Conservation (phyloP, 2,888 invertebrate genomes). For the Monochamus alternatus region DNA sequence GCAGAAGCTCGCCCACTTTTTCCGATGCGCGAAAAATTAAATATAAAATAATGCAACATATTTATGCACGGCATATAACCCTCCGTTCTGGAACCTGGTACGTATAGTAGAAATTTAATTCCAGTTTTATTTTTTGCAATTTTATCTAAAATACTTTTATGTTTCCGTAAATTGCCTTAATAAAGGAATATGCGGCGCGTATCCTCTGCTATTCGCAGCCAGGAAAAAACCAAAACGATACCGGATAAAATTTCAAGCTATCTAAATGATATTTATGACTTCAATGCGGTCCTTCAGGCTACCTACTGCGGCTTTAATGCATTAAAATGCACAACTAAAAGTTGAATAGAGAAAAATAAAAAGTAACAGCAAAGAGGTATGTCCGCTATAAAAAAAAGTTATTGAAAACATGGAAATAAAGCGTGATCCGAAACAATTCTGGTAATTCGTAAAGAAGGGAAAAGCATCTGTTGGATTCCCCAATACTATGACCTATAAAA, state of each 20-base stretch:
- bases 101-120: constrained; percentile 14
- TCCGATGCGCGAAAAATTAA: not conserved
- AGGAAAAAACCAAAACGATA: not conserved
- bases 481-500: too few relatives aligned
- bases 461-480: too few relatives aligned
- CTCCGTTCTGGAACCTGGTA: not conserved
- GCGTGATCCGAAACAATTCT: too few relatives aligned
- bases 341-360: too few relatives aligned
- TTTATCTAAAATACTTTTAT: constrained; percentile 15
- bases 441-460: too few relatives aligned
- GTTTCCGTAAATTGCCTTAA: constrained; percentile 29
- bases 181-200: constrained; percentile 23
- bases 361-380: too few relatives aligned
- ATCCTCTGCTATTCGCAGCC: not conserved
- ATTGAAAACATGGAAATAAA: too few relatives aligned
- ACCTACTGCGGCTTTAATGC: too few relatives aligned
- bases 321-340: too few relatives aligned
- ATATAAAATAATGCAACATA: not conserved
- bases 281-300: not conserved
- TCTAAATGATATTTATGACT: not conserved
- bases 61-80: not conserved
- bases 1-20: not conserved
- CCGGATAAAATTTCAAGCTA: not conserved
- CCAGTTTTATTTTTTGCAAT: constrained; percentile 19
- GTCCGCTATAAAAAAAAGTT: too few relatives aligned